Evolutionary conservation across 2,113 vertebrate genomes (phyloP).

Genomic region (Platanista minor): DNA sequence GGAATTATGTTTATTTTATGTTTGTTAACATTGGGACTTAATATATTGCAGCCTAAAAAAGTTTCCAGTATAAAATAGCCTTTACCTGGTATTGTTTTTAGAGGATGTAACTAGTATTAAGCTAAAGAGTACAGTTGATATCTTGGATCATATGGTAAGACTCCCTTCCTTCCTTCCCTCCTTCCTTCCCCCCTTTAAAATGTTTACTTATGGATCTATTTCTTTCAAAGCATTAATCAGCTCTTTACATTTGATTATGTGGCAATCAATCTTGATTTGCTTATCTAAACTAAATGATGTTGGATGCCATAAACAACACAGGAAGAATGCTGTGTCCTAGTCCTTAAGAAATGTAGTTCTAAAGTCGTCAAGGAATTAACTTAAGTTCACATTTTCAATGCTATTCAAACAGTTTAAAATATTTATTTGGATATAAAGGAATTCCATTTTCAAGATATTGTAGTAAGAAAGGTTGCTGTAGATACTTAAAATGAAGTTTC

Average conservation of each 20-base stretch:
- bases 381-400: not conserved
- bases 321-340: not conserved
- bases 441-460: not conserved
- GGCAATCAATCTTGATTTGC: not conserved
- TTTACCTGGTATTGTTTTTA: not conserved
- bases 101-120: not conserved
- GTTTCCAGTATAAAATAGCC: not conserved
- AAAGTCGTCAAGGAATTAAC: not conserved
- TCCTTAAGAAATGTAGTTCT: not conserved
- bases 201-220: not conserved
- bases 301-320: not conserved
- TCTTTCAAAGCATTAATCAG: not conserved
- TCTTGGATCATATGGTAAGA: not conserved
- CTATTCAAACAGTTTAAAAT: constrained; percentile 2
- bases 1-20: not conserved
- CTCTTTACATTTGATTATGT: not conserved
- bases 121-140: not conserved
- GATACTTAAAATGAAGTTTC: not conserved
- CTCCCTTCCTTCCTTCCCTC: not conserved
- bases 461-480: not conserved
- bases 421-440: not conserved
- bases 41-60: not conserved
- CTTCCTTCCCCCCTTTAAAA: not conserved
- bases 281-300: not conserved
- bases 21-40: not conserved